Evolutionary conservation across 2,888 invertebrate species (phyloP).

Genomic region (Heterodera filipjevi): DNA sequence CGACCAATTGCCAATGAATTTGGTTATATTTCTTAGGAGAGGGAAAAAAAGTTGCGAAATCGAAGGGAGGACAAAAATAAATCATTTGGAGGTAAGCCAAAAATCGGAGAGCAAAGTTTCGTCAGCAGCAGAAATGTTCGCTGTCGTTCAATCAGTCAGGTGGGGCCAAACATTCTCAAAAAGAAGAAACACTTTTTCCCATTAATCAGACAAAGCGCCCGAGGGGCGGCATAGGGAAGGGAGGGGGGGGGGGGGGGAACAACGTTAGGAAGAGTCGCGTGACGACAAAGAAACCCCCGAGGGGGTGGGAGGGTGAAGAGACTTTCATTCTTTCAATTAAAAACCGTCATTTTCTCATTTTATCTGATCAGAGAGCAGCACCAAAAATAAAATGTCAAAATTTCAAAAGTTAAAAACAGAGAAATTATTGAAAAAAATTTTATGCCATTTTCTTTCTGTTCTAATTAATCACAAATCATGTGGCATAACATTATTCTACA

Average conservation of each 20-base stretch:
- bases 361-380: background rate
- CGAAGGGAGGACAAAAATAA: background rate
- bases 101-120: background rate
- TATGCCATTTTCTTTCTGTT: background rate
- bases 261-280: background rate
- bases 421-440: background rate
- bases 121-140: background rate
- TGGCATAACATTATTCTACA: background rate
- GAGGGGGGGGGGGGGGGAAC: too few species aligned
- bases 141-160: background rate
- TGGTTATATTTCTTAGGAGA: too few species aligned
- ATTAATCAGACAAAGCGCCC: background rate
- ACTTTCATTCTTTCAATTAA: background rate
- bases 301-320: background rate
- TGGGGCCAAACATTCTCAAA: background rate
- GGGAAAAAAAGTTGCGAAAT: background rate
- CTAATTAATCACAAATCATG: background rate
- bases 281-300: background rate
- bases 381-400: background rate
- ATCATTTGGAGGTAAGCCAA: slow-evolving; percentile 1
- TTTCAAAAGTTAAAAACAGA: background rate
- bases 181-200: background rate
- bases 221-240: background rate
- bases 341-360: background rate
- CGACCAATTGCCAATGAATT: too few species aligned